Percentiles rank a stretch among this genome's conserved stretches.
Evolutionary conservation across 2,113 vertebrate genomes (phyloP).

Genomic region (Verasper variegatus): DNA sequence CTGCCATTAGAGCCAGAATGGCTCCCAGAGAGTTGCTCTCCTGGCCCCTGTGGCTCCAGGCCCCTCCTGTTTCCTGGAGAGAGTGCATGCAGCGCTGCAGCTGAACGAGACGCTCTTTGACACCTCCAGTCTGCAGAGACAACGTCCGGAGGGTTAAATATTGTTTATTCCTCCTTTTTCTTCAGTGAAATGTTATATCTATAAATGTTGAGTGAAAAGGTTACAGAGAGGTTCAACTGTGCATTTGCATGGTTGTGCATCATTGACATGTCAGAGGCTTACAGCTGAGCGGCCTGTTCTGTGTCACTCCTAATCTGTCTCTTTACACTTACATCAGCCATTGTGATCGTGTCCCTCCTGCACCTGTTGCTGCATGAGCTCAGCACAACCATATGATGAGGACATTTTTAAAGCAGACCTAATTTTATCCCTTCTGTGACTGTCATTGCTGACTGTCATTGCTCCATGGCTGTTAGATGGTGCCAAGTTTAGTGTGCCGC

Average conservation of each 20-base stretch:
- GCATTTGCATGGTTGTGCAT: background rate
- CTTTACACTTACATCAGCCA: conserved; percentile 69
- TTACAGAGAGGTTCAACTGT: no score
- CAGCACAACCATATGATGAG: conserved; percentile 70
- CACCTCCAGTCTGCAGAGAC: conserved; percentile 66
- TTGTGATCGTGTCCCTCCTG: conserved; percentile 42
- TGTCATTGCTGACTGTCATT: conserved; percentile 49
- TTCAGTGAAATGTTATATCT: background rate
- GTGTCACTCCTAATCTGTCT: conserved; percentile 43
- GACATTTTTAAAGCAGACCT: conserved; percentile 69
- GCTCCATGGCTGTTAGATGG: conserved; percentile 44
- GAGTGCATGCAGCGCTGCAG: conserved; percentile 82
- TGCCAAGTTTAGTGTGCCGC: conserved; percentile 58
- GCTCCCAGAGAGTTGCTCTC: conserved; percentile 75
- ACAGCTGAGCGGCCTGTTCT: background rate
- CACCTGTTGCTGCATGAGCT: conserved; percentile 77
- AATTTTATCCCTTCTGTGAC: conserved; percentile 71
- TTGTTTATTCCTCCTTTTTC: background rate
- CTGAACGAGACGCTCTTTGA: conserved; percentile 77
- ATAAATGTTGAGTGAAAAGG: background rate
- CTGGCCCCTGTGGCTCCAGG: conserved; percentile 57
- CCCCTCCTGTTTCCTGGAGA: conserved; percentile 76
- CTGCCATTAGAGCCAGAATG: conserved; percentile 83
- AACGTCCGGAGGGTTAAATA: background rate
- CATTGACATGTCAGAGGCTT: no score